A percentile compares a stretch with the other conserved stretches of the same genome.
These are phyloP conservation scores for Pterocles orientalis DNA, from an alignment of 2,113 vertebrate species.

Conservation along the genomic window DNA sequence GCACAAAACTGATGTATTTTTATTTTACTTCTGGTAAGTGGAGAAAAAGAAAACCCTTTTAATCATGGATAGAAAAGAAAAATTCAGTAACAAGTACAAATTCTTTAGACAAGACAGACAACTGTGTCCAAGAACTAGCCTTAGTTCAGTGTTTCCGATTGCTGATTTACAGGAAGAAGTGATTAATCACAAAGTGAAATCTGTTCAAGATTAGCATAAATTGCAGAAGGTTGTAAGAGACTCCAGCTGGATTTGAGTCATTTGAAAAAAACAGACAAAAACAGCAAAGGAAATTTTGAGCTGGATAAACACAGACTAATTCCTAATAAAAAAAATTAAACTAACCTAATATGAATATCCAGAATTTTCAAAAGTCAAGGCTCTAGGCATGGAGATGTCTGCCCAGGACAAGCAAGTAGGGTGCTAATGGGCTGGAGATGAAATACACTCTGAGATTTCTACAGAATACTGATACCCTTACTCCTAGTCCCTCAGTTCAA, in stretches of 20 bases:
- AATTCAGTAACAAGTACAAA: neutral
- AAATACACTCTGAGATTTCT: neutral
- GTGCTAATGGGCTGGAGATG: neutral
- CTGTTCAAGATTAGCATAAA: conserved; percentile 25
- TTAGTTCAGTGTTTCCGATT: neutral
- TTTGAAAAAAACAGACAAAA: neutral
- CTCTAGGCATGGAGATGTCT: neutral
- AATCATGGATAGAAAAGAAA: neutral
- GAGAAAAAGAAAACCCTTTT: neutral
- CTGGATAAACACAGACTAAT: neutral
- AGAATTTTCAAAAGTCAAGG: neutral
- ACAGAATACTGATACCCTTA: neutral
- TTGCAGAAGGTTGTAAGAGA: conserved; percentile 19
- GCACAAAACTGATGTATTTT: neutral
- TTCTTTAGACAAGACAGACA: neutral
- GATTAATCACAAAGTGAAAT: conserved; percentile 27
- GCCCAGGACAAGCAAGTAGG: neutral
- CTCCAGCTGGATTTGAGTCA: conserved; percentile 5
- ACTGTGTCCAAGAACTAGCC: neutral
- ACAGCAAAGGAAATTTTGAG: neutral
- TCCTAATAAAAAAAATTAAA: neutral
- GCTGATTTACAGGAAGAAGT: conserved; percentile 10
- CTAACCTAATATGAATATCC: neutral
- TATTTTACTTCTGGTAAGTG: neutral
- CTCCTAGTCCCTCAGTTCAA: neutral